Base-by-base conservation (phyloP, 2,113 vertebrate species). In the Sorex araneus region DNA sequence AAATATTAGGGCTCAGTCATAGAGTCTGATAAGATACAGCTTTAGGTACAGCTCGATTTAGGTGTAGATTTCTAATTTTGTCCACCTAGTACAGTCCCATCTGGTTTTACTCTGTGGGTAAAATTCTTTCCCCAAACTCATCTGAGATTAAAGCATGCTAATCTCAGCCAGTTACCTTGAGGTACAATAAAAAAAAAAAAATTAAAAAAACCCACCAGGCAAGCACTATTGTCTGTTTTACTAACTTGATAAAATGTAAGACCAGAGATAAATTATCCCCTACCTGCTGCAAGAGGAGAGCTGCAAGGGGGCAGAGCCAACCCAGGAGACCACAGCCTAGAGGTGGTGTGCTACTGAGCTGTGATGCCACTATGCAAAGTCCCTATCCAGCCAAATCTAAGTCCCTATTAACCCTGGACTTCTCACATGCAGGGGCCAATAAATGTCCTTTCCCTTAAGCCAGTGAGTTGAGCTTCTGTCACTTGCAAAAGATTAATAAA, bases 61-160 rank as follows among this genome's bases (percentile, higher is more conserved):
- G 36, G 10, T 50, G 36, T 50, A 54, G 40, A 81, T 11, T 85
- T 88, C 66, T 47, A 86, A 80, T 91, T 92, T 43, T 86, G 21
- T 57, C 93, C 21, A 84, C 30, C 47, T 89, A 47, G 28, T 69
- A 70, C 13, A 84, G 47, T 7, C 16, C 45, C 19, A n/a, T 83
- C 70, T 87, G 69, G 57, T 80, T 84, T 95, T 69, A 80, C 60
- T 92, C 83, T 90, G 47, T 54, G 30, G 25, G 12, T 78, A 82
- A 30, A 45, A 74, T 63, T 34, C 43, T 86, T 93, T 93, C 43
- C 64, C n/a, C 2, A 71, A 16, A 36, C 16, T 91, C n/a, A 27
- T 15, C 18, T 64, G 27, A 93, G 43, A n/a, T 30, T 89, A 88
- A 91, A 30, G 63, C 40, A 57, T 28, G 25, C 43, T 28, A 82